A percentile compares a stretch with the other conserved stretches of the same genome.
These are phyloP conservation scores for Protophormia terraenovae DNA, from an alignment of 2,888 invertebrate genomes.

Conservation along the genomic window DNA sequence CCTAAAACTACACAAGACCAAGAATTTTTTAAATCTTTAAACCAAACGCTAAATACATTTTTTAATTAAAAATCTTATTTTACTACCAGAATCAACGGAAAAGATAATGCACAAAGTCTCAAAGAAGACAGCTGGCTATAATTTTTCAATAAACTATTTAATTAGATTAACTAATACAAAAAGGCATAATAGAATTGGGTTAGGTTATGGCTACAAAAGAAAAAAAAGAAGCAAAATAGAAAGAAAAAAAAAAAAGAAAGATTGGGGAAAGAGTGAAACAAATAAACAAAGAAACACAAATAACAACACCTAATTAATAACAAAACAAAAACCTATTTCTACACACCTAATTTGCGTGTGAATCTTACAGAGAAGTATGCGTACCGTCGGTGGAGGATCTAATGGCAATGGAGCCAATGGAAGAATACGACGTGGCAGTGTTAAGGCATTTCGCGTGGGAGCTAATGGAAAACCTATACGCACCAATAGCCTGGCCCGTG, in stretches of 20 bases:
- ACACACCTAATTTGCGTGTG: conserved; percentile 74
- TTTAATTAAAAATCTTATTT: too few species aligned
- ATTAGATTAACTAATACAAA: conserved; percentile 20
- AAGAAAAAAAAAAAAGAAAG: neutral
- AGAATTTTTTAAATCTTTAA: too few species aligned
- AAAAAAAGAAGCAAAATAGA: neutral
- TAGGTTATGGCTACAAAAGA: conserved; percentile 47
- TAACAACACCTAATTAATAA: conserved; percentile 68
- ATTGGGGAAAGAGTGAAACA: conserved; percentile 22
- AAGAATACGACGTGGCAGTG: conserved; percentile 74
- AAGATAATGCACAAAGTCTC: too few species aligned
- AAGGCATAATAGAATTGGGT: conserved; percentile 64
- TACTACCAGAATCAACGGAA: too few species aligned
- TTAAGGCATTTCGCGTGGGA: conserved; percentile 78
- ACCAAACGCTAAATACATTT: too few species aligned
- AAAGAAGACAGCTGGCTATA: too few species aligned
- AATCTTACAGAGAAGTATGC: conserved; percentile 81
- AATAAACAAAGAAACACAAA: conserved; percentile 44
- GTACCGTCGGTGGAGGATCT: conserved; percentile 72
- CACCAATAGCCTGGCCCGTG: conserved; percentile 78
- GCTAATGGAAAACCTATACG: conserved; percentile 78
- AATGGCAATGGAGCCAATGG: conserved; percentile 71
- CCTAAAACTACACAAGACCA: too few species aligned
- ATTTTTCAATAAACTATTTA: too few species aligned
- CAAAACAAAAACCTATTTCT: conserved; percentile 68